Evolutionary conservation across 2,888 invertebrate genomes (phyloP).

Genomic region (Actias luna): DNA sequence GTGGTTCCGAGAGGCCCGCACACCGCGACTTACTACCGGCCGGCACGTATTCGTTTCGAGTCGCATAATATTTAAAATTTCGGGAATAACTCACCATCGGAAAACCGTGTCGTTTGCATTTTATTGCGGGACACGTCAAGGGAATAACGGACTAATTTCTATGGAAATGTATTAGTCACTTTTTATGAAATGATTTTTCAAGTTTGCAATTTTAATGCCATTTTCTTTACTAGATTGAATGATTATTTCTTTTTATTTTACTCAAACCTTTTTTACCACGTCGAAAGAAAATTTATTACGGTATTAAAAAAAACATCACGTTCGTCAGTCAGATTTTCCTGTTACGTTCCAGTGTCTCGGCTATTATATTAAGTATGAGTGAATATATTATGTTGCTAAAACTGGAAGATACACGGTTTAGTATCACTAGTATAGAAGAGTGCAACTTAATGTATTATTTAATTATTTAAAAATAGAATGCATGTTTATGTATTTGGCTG

Average conservation of each 20-base stretch:
- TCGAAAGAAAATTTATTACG: too few relatives aligned
- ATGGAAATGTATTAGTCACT: conserved; percentile 34
- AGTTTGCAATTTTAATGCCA: not conserved
- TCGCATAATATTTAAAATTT: conserved; percentile 31
- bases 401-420: too few relatives aligned
- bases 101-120: conserved; percentile 32
- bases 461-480: too few relatives aligned
- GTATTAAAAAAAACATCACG: too few relatives aligned
- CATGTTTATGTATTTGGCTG: too few relatives aligned
- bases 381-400: too few relatives aligned
- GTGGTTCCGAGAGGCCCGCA: not conserved
- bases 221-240: not conserved
- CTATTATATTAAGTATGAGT: too few relatives aligned
- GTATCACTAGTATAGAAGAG: too few relatives aligned
- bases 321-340: too few relatives aligned
- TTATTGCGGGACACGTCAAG: conserved; percentile 35
- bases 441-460: too few relatives aligned
- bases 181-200: conserved; percentile 22
- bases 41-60: conserved; percentile 1
- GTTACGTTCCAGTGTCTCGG: too few relatives aligned
- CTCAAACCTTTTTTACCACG: too few relatives aligned
- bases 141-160: conserved; percentile 34
- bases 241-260: not conserved
- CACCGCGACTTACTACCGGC: not conserved
- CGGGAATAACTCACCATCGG: conserved; percentile 26